Evolutionary conservation across 1,140 invertebrate genomes (phyloP).

Genomic region (Aphidius ervi): DNA sequence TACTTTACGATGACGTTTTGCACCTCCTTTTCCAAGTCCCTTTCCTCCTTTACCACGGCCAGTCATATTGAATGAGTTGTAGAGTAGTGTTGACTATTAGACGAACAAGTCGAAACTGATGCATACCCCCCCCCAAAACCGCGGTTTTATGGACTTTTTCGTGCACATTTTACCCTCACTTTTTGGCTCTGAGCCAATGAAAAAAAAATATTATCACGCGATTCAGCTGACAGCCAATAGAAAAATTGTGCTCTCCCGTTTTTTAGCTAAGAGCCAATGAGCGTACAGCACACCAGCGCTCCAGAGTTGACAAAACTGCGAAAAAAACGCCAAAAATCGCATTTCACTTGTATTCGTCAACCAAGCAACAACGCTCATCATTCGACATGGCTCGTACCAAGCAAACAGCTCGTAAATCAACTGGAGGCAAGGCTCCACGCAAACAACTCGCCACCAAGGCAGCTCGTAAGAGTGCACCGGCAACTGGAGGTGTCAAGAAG

Average conservation of each 20-base stretch:
- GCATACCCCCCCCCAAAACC: no score
- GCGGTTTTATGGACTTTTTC: background rate
- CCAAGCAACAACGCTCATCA: background rate
- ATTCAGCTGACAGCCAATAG: no score
- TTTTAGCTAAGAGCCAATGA: no score
- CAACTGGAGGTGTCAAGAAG: constrained; percentile 3
- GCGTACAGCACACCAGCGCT: no score
- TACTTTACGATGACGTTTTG: constrained; percentile 5
- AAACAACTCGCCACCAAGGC: constrained; percentile 5
- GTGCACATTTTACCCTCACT: background rate
- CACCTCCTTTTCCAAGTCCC: constrained; percentile 5
- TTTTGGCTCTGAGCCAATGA: background rate
- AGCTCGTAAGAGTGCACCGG: constrained; percentile 4
- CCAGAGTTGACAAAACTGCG: no score
- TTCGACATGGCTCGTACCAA: background rate
- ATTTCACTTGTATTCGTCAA: no score
- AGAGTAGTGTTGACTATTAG: background rate
- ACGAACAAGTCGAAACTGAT: background rate
- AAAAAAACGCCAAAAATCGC: no score
- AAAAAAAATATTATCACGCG: no score
- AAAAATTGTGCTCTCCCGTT: no score
- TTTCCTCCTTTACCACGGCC: constrained; percentile 1
- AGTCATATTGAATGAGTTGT: background rate
- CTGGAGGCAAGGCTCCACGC: background rate
- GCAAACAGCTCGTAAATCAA: constrained; percentile 1